Evolutionary conservation across 2,888 invertebrate genomes (phyloP).

Genomic region (Philereme transversata): DNA sequence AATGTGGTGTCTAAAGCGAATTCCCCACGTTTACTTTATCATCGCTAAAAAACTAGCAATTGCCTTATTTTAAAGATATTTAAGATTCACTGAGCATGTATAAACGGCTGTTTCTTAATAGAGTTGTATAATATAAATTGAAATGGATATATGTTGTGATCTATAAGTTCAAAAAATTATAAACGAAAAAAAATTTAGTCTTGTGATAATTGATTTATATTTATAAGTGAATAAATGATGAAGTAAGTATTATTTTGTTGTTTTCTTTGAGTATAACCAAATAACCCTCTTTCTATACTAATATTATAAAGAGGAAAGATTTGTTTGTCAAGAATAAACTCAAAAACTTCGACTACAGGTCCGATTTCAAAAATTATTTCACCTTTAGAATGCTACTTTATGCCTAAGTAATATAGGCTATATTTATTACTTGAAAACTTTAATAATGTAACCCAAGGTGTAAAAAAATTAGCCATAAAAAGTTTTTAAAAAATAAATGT

Average conservation of each 20-base stretch:
- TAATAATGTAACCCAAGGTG: no score
- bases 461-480: no score
- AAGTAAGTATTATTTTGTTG: constrained; percentile 72
- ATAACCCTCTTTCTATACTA: not conserved
- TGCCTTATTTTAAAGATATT: constrained; percentile 74
- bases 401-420: no score
- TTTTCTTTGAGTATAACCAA: constrained; percentile 42
- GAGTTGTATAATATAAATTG: constrained; percentile 55
- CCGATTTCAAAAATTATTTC: no score
- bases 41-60: constrained; percentile 57
- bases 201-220: constrained; percentile 81
- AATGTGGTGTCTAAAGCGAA: constrained; percentile 46
- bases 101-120: constrained; percentile 74
- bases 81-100: constrained; percentile 60
- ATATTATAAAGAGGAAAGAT: no score
- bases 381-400: no score
- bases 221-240: constrained; percentile 81
- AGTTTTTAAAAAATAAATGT: no score
- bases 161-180: constrained; percentile 76
- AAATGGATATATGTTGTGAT: constrained; percentile 79
- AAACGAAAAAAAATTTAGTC: constrained; percentile 73
- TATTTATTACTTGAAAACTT: no score
- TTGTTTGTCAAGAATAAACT: no score
- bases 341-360: no score
- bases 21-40: constrained; percentile 36